These are phyloP conservation scores for Sparidentex hasta DNA, from an alignment of 2,797 vertebrate species.

Conservation along the genomic window DNA sequence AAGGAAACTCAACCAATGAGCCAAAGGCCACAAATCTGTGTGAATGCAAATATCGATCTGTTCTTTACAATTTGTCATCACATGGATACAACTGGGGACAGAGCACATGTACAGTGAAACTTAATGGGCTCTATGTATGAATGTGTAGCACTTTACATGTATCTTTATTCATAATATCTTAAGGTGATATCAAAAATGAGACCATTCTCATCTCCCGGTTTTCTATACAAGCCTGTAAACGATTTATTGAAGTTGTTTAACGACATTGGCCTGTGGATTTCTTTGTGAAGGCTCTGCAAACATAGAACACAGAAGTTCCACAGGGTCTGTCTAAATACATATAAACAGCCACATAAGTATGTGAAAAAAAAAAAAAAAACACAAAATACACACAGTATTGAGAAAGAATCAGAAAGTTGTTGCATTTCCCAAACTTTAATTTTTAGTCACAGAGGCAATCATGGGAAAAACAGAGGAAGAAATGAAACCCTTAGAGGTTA, in stretches of 20 bases:
- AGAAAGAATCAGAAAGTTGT: background rate
- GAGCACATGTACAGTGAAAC: background rate
- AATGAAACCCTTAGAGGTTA: background rate
- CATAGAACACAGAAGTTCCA: background rate
- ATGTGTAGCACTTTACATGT: no score
- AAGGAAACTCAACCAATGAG: conserved; percentile 23
- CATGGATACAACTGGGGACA: background rate
- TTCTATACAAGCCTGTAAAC: no score
- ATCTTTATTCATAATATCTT: no score
- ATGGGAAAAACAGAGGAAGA: conserved; percentile 3
- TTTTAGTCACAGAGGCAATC: conserved; percentile 34
- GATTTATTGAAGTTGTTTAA: no score
- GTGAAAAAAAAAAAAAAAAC: no score
- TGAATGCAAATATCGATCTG: conserved; percentile 1
- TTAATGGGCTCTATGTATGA: no score
- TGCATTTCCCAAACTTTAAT: conserved; percentile 46
- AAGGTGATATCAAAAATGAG: no score
- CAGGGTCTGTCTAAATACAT: background rate
- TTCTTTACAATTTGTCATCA: background rate
- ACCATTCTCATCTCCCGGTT: no score
- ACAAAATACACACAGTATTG: no score
- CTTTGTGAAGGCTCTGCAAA: no score
- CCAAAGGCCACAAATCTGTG: conserved; percentile 9
- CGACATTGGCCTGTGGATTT: no score
- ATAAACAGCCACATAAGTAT: background rate